Base-by-base conservation (phyloP, 2,888 invertebrate species). In the Morpho achilles region DNA sequence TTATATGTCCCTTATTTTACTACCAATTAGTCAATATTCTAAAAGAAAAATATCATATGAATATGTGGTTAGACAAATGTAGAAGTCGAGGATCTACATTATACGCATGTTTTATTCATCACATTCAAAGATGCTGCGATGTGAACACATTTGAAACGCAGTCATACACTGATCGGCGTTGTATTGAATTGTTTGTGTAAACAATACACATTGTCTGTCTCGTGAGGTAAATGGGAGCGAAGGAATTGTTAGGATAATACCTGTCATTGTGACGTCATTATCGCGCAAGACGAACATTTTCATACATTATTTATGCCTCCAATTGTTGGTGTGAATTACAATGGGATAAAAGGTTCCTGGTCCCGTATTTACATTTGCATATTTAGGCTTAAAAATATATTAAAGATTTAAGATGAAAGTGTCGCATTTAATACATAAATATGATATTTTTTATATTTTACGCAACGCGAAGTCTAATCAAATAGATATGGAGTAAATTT, bases 51-150 rank as follows among this genome's bases (percentile, higher is more conserved):
- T 43, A 5, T 32, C 3, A 32, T 32, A 32, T 5, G 32, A 32
- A 32, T 5, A 32, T 32, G 53, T 66, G 63, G 70, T 67, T 66
- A 58, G 62, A 61, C 16, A 63, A 60, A 67, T 64, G 60, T 61
- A 59, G 67, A 67, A 67, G 57, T 64, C 65, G 61, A 59, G 58
- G 53, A 65, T 73, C 73, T 75, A 71, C 70, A 71, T 76, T 76
- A 84, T 77, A 76, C 72, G 62, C 69, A 84, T 87, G 84, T 84
- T 80, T 86, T 84, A 87, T 87, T 87, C 84, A 87, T 79, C 68
- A 68, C 68, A 67, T 70, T 73, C 80, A 80, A 79, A 80, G 80
- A 77, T 73, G 73, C 69, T 74, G 76, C 74, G 80, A 80, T 75
- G 77, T 73, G 79, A 76, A 76, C 76, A 72, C 70, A 66, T 74